Conservation (phyloP, 30 jellyfish, hydroid and myxozoan genomes). For the Pseudorhiza aurosa region DNA sequence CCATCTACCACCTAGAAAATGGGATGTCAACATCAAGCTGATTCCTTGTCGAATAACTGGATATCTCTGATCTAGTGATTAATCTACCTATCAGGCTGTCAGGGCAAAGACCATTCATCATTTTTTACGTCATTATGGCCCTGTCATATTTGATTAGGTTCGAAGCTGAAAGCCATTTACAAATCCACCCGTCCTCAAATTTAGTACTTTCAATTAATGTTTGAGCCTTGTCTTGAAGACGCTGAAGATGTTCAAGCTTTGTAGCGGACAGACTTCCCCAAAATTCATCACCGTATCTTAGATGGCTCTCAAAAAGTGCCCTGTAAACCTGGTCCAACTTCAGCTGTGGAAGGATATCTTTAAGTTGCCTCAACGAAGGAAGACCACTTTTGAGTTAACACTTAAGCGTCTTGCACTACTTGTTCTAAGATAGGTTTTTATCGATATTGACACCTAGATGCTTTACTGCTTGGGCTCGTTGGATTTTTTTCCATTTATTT, state of each 20-base stretch:
- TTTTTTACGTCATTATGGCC: too few relatives aligned
- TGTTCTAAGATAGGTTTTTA: conserved; percentile 15
- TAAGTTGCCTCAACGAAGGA: conserved; percentile 14
- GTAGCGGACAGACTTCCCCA: conserved; percentile 31
- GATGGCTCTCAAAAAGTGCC: conserved; percentile 25
- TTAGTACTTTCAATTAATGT: too few relatives aligned
- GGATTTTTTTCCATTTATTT: conserved; percentile 5
- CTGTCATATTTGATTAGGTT: too few relatives aligned
- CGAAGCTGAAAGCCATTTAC: too few relatives aligned
- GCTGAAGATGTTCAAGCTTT: conserved; percentile 16
- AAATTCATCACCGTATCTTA: conserved; percentile 14
- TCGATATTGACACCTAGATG: conserved; percentile 16
- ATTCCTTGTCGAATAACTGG: too few relatives aligned
- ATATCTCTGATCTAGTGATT: too few relatives aligned
- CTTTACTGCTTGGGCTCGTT: conserved; percentile 17
- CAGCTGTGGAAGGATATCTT: conserved; percentile 5
- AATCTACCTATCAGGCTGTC: too few relatives aligned
- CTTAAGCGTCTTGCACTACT: conserved; percentile 3
- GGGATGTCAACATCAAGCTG: too few relatives aligned
- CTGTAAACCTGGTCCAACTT: conserved; percentile 31
- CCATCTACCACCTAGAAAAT: too few relatives aligned
- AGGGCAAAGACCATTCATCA: too few relatives aligned
- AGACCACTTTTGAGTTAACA: conserved; percentile 26
- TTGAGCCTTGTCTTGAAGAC: too few relatives aligned
- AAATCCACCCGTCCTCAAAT: too few relatives aligned